These are phyloP conservation scores for Aphidius colemani DNA, from an alignment of 2,888 invertebrate species.

Conservation along the genomic window DNA sequence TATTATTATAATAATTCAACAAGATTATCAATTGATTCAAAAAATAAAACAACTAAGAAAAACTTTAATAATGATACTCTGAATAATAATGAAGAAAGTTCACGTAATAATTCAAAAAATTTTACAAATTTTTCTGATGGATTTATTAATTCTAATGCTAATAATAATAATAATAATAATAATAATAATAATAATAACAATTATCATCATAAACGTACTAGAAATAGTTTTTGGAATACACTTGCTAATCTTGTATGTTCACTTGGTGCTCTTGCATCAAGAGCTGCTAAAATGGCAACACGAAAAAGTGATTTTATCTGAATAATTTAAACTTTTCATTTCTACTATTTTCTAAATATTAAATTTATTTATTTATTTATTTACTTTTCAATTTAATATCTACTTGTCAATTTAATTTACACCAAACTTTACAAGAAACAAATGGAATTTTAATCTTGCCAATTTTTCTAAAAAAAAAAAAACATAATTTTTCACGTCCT, in stretches of 20 bases:
- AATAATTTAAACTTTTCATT: conserved; percentile 29
- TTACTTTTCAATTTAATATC: conserved; percentile 14
- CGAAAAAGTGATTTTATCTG: conserved; percentile 50
- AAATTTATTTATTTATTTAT: neutral
- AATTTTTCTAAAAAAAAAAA: too few relatives aligned
- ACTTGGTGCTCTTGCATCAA: conserved; percentile 58
- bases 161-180: conserved; percentile 8
- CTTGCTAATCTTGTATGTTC: conserved; percentile 61
- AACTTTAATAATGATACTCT: too few relatives aligned
- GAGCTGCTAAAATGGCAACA: conserved; percentile 57
- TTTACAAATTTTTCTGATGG: conserved; percentile 16
- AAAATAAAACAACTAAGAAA: conserved; percentile 7
- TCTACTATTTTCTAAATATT: conserved; percentile 6
- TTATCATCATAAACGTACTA: conserved; percentile 43
- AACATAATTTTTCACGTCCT: too few relatives aligned
- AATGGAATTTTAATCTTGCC: neutral
- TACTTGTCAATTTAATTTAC: conserved; percentile 31
- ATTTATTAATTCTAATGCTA: conserved; percentile 34
- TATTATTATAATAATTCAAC: too few relatives aligned
- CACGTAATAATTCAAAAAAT: neutral
- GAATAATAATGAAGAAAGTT: neutral
- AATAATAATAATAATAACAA: conserved; percentile 26
- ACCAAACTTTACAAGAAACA: conserved; percentile 5
- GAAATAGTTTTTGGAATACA: conserved; percentile 58
- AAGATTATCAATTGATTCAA: too few relatives aligned